A percentile compares a stretch with the other conserved stretches of the same genome.
Conservation (phyloP, 1,140 invertebrate genomes). For the Psilanteris sp. region DNA sequence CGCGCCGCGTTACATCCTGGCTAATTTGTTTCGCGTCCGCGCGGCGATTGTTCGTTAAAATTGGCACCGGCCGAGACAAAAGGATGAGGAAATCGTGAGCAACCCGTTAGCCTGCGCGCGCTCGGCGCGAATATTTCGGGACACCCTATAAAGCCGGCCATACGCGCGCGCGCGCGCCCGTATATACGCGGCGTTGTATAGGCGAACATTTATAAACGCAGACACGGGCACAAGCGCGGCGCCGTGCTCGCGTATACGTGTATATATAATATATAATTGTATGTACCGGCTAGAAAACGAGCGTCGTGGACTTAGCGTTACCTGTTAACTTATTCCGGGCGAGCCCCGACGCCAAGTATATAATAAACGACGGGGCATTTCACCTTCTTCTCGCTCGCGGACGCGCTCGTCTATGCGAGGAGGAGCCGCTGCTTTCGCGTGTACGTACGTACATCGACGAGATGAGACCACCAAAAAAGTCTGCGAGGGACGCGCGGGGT, state of each 20-base stretch:
- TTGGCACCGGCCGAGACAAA: too few relatives aligned
- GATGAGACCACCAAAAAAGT: conserved; percentile 61
- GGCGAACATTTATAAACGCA: not conserved
- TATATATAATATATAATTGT: conserved; percentile 62
- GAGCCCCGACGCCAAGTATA: conserved; percentile 63
- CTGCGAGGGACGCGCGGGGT: conserved; percentile 25
- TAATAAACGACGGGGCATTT: conserved; percentile 64
- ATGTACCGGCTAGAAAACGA: conserved; percentile 60
- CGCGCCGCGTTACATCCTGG: too few relatives aligned
- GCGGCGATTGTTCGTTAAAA: too few relatives aligned
- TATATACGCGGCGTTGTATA: conserved; percentile 31
- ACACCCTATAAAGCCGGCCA: conserved; percentile 44
- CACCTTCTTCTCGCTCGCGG: conserved; percentile 49
- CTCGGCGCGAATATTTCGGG: conserved; percentile 22
- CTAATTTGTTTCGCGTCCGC: too few relatives aligned
- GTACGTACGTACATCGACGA: conserved; percentile 52
- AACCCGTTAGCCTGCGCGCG: too few relatives aligned
- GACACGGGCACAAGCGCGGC: conserved; percentile 17
- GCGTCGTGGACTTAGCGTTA: conserved; percentile 61
- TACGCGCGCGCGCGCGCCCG: not conserved
- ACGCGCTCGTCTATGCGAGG: conserved; percentile 27
- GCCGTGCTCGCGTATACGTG: conserved; percentile 30
- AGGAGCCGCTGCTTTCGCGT: conserved; percentile 36
- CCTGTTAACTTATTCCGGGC: conserved; percentile 67
- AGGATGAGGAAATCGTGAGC: too few relatives aligned